A percentile compares a stretch with the other conserved stretches of the same genome.
phyloP scores from a whole-genome alignment of 2,797 vertebrate genomes.

The Gallinago nigripennis region DNA sequence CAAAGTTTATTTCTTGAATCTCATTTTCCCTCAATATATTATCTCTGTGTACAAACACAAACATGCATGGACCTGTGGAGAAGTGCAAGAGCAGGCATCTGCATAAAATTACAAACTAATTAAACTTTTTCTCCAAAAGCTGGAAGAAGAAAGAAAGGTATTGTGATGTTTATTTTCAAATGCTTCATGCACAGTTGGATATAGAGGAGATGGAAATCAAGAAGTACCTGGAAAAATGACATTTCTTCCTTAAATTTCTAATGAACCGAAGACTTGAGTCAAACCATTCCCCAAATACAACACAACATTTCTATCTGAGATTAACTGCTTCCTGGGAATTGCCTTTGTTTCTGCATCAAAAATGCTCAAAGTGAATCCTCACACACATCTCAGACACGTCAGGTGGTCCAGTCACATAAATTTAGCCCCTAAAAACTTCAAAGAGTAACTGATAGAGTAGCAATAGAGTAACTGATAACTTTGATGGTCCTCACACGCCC shows the following conservation, averaged over 20 bases:
- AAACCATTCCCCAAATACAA: background rate
- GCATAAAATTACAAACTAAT: background rate
- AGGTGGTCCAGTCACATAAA: background rate
- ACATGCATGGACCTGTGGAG: background rate
- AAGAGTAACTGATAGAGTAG: background rate
- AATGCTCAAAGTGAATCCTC: background rate
- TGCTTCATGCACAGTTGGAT: background rate
- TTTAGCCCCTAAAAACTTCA: background rate
- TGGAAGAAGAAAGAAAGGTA: background rate
- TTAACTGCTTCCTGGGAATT: background rate
- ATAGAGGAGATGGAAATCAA: background rate
- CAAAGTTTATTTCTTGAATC: background rate
- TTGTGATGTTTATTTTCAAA: background rate
- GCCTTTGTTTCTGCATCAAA: background rate
- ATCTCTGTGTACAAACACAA: background rate
- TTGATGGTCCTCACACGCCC: background rate
- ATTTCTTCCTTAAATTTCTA: background rate
- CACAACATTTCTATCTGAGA: background rate
- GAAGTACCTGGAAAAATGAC: background rate
- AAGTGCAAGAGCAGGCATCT: background rate
- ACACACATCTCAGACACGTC: background rate
- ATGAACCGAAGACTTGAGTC: background rate
- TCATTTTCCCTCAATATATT: background rate
- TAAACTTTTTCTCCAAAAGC: background rate
- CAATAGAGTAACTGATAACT: background rate